phyloP scores from a whole-genome alignment of 2,113 vertebrate genomes.

The Orycteropus afer region DNA sequence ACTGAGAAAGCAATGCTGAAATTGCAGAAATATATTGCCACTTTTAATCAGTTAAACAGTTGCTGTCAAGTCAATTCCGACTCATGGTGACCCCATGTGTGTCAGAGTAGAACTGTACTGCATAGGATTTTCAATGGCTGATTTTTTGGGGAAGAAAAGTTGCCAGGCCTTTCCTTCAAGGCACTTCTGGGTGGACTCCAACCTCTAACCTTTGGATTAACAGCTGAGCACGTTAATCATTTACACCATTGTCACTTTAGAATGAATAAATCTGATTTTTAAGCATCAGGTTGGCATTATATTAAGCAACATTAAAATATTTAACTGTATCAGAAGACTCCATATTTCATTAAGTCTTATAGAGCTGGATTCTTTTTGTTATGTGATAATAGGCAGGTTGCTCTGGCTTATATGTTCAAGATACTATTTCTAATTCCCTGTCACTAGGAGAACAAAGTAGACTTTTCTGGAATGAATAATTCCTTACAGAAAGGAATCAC shows the following conservation, averaged over 20 bases:
- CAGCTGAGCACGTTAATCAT: not conserved
- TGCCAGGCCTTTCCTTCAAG: not conserved
- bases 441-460: not conserved
- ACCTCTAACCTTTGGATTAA: not conserved
- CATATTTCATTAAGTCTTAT: not conserved
- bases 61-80: too few species aligned
- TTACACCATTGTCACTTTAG: not conserved
- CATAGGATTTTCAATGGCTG: not conserved
- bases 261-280: not conserved
- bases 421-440: not conserved
- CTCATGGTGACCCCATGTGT: too few species aligned
- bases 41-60: not conserved
- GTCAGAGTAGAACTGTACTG: too few species aligned
- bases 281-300: not conserved
- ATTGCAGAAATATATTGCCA: not conserved
- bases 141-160: not conserved
- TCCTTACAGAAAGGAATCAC: slow-evolving; percentile 50
- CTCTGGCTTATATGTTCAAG: not conserved
- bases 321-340: not conserved
- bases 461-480: slow-evolving; percentile 29
- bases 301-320: not conserved
- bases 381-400: not conserved
- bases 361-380: not conserved
- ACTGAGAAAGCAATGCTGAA: not conserved
- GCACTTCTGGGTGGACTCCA: not conserved